Percentiles rank a stretch among this genome's conserved stretches.
These are phyloP conservation scores for Lethenteron reissneri DNA, from an alignment of 2,113 vertebrate genomes.

Conservation along the genomic window DNA sequence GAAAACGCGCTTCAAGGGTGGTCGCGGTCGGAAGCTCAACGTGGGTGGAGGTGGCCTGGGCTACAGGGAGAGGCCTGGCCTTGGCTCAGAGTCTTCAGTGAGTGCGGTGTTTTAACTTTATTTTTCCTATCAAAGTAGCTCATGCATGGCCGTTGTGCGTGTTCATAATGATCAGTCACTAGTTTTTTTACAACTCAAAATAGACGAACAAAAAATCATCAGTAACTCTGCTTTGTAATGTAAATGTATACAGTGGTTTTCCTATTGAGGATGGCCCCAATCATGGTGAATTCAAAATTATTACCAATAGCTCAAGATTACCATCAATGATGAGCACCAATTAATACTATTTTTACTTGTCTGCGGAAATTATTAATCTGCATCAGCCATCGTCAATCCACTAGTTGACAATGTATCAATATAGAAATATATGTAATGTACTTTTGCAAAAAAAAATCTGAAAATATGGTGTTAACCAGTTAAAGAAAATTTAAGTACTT, in stretches of 20 bases:
- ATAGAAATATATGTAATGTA: no score
- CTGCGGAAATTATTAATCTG: no score
- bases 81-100: constrained; percentile 70
- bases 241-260: not conserved
- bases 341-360: no score
- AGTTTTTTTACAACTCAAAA: not conserved
- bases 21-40: constrained; percentile 81
- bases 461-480: no score
- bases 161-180: not conserved
- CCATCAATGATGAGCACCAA: no score
- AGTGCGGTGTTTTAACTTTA: constrained; percentile 18
- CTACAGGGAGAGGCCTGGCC: constrained; percentile 70
- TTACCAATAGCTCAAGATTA: not conserved
- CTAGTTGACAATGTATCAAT: no score
- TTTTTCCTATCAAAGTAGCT: not conserved
- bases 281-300: not conserved
- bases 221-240: not conserved
- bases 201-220: not conserved
- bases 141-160: not conserved
- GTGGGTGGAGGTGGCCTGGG: constrained; percentile 85
- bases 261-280: not conserved
- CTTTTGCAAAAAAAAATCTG: no score
- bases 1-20: constrained; percentile 83
- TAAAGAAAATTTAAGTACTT: no score
- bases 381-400: no score